phyloP scores from a whole-genome alignment of 2,113 vertebrate genomes.

The Micronycteris hirsuta region DNA sequence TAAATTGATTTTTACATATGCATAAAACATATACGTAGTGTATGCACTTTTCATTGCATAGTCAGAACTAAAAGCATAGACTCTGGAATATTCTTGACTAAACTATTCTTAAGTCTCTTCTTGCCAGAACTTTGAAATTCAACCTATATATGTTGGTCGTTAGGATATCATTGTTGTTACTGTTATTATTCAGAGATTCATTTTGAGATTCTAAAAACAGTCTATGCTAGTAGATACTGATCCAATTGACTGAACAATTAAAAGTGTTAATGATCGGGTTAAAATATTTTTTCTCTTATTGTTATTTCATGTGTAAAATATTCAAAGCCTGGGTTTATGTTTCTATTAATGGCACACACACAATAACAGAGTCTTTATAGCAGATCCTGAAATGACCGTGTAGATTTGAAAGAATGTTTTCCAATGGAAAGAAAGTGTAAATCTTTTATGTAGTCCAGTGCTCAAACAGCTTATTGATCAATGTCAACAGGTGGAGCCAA shows the following conservation, averaged over 20 bases:
- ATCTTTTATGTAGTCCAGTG: constrained; percentile 28
- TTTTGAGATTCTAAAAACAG: not conserved
- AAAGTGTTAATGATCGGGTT: constrained; percentile 19
- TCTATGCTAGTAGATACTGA: not conserved
- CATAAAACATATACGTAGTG: not conserved
- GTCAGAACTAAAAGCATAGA: not conserved
- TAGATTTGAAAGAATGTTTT: constrained; percentile 59
- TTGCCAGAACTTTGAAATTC: not conserved
- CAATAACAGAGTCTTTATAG: not conserved
- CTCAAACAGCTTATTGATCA: constrained; percentile 51
- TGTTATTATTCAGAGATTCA: not conserved
- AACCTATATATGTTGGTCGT: not conserved
- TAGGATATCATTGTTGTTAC: not conserved
- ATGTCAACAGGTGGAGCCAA: constrained; percentile 47
- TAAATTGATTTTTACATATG: not conserved
- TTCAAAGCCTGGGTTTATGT: not conserved
- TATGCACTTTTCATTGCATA: not conserved
- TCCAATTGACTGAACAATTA: not conserved
- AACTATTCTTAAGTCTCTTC: not conserved
- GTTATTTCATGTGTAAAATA: constrained; percentile 33
- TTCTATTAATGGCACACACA: constrained; percentile 43
- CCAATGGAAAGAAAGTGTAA: constrained; percentile 61
- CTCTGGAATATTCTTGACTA: not conserved
- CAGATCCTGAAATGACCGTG: constrained; percentile 34
- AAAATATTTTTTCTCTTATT: constrained; percentile 3